These are phyloP conservation scores for Allobates femoralis DNA, from an alignment of 2,797 vertebrate genomes.

Conservation along the genomic window DNA sequence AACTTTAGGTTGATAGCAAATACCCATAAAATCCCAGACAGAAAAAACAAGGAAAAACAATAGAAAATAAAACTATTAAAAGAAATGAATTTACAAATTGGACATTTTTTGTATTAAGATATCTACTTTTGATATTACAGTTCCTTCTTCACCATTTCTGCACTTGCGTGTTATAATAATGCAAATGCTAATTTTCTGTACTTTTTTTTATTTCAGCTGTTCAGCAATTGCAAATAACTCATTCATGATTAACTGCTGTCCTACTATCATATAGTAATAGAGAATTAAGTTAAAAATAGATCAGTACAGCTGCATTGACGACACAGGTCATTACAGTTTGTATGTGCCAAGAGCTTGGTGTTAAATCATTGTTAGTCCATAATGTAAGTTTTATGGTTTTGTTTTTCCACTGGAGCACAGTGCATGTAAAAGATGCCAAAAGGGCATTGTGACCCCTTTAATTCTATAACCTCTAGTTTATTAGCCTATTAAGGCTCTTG, in stretches of 20 bases:
- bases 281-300: slow-evolving; percentile 67
- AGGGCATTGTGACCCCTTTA: slow-evolving; percentile 75
- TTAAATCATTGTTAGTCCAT: slow-evolving; percentile 67
- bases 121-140: background rate
- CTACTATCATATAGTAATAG: slow-evolving; percentile 65
- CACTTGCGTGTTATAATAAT: background rate
- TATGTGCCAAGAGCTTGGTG: slow-evolving; percentile 40
- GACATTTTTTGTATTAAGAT: background rate
- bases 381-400: slow-evolving; percentile 70
- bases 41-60: background rate
- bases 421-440: slow-evolving; percentile 68
- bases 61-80: background rate
- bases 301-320: slow-evolving; percentile 60
- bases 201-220: slow-evolving; percentile 12
- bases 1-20: background rate
- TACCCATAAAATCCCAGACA: background rate
- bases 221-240: slow-evolving; percentile 62
- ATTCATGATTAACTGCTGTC: slow-evolving; percentile 46
- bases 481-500: slow-evolving; percentile 78
- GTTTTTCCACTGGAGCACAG: slow-evolving; percentile 69
- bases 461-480: slow-evolving; percentile 69
- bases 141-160: background rate
- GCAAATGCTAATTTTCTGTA: background rate
- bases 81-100: background rate
- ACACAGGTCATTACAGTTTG: slow-evolving; percentile 57